Percentiles rank a stretch among this genome's conserved stretches.
These are phyloP conservation scores for Battus philenor DNA, from an alignment of 1,140 invertebrate species.

Conservation along the genomic window DNA sequence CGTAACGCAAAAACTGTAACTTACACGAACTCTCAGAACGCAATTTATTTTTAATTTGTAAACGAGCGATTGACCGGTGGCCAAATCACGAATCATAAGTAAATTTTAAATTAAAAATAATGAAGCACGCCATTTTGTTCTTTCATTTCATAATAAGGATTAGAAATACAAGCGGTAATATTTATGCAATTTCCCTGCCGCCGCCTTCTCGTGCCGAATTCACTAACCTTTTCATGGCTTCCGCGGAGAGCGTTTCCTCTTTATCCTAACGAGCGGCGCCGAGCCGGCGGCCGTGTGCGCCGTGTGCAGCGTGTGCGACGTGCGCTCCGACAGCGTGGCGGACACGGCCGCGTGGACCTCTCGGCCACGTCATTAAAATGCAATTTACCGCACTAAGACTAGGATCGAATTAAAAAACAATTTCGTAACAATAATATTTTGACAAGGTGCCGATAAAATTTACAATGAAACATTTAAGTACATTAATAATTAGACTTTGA, in stretches of 20 bases:
- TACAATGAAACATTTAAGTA: constrained; percentile 74
- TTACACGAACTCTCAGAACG: constrained; percentile 67
- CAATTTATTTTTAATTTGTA: constrained; percentile 22
- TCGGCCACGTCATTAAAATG: constrained; percentile 41
- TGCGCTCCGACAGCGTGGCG: constrained; percentile 25
- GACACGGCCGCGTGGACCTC: constrained; percentile 25
- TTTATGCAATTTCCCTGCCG: constrained; percentile 33
- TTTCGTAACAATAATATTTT: constrained; percentile 62
- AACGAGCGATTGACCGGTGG: constrained; percentile 18
- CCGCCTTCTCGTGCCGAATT: constrained; percentile 53
- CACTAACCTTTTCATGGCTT: constrained; percentile 73
- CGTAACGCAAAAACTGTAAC: constrained; percentile 52
- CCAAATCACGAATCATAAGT: no score
- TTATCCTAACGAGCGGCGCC: constrained; percentile 56
- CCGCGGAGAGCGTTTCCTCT: constrained; percentile 50
- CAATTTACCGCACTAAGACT: constrained; percentile 71
- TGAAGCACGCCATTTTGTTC: constrained; percentile 34
- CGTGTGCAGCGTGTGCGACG: constrained; percentile 57
- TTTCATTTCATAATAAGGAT: constrained; percentile 49
- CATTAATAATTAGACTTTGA: constrained; percentile 72
- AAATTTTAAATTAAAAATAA: no score
- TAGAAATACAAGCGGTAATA: no score
- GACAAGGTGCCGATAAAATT: constrained; percentile 68
- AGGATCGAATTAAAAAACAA: constrained; percentile 71
- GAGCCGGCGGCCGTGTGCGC: constrained; percentile 30